Evolutionary conservation across 2,797 vertebrate genomes (phyloP), one percentile per base, ranked within the genome.

Genomic region (Hybognathus amarus): DNA sequence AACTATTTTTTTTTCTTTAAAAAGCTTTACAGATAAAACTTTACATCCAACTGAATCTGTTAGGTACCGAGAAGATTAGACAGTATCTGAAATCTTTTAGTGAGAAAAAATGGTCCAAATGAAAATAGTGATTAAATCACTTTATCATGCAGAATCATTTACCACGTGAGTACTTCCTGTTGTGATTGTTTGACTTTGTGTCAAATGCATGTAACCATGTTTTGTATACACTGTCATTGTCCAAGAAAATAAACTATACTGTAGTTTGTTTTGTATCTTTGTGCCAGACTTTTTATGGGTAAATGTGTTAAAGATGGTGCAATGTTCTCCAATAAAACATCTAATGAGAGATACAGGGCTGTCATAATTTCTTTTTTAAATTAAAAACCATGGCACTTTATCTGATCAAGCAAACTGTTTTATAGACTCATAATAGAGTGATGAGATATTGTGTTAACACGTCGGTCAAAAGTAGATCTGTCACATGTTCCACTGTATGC

Each of bases 241-340:
- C 22, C 36, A 4, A 42, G 38, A 42, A 22, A 42, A 40, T n/a
- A 36, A 61, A 74, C 18, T 7, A 24, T 75, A 15, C 6, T 18
- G 13, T 40, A 24, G 12, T 11, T 36, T 74, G 50, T 38, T 59
- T 52, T 59, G 15, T 40, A 76, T 76, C 13, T 75, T 50, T 24
- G n/a, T 56, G 52, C 71, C 22, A 76, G 15, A 17, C 36, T 2
- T 24, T n/a, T 12, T 30, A 50, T 17, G 9, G 18, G 24, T 17
- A 61, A 20, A 24, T 38, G 13, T 76, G 17, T 13, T 47, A 45
- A 77, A 18, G 0, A 15, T 70, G 6, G 6, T 22, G 0, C 22
- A 20, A 9, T 69, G 24, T 56, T 59, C 67, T 59, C 18, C 52
- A 80, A 69, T 69, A 80, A 56, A 70, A 61, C 20, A 45, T 54